Conservation (phyloP, 2,113 vertebrate genomes). For the Gnathonemus longibarbis region DNA sequence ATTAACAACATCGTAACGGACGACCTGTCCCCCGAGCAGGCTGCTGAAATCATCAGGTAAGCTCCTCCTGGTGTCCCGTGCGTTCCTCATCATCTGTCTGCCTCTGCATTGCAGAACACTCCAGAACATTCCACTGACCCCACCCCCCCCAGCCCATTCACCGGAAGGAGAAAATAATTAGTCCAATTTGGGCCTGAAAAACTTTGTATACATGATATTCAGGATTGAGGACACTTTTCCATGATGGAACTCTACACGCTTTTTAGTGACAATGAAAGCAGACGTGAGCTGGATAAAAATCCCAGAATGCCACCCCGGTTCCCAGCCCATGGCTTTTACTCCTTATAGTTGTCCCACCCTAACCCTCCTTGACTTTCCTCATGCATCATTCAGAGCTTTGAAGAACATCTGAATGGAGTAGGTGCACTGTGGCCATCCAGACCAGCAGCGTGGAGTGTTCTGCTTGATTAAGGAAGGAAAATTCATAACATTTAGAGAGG, state of each 20-base stretch:
- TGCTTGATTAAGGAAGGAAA: neutral
- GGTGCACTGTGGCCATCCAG: neutral
- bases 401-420: neutral
- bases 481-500: neutral
- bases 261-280: neutral
- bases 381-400: neutral
- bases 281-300: neutral
- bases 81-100: neutral
- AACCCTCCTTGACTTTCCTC: slow-evolving; percentile 10
- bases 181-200: neutral
- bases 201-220: neutral
- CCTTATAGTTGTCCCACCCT: neutral
- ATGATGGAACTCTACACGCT: neutral
- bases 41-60: slow-evolving; percentile 77
- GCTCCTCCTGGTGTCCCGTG: neutral
- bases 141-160: neutral
- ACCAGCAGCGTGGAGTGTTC: neutral
- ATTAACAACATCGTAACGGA: slow-evolving; percentile 72
- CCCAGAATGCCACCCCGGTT: neutral
- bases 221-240: neutral
- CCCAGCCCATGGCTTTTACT: neutral
- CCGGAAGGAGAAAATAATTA: neutral
- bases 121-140: neutral
- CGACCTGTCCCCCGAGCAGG: slow-evolving; percentile 66
- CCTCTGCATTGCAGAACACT: neutral